A percentile compares a stretch with the other conserved stretches of the same genome.
These are phyloP conservation scores for Phalacrocorax carbo DNA, from an alignment of 2,113 vertebrate genomes.

Conservation along the genomic window DNA sequence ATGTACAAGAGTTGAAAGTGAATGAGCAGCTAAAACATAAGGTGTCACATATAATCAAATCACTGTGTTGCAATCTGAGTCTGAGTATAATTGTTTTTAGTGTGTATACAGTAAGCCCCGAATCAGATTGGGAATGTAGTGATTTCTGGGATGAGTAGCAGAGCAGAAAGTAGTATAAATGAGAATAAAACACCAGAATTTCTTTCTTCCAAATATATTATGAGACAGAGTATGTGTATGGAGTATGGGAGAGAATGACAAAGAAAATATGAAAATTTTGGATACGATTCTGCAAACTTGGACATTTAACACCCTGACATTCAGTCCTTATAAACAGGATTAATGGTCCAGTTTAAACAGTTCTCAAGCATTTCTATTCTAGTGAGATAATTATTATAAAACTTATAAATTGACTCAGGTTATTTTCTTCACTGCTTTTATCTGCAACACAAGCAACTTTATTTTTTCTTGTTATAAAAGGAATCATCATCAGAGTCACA, in stretches of 20 bases:
- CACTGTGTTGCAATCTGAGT: background rate
- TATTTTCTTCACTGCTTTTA: background rate
- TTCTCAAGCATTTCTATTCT: background rate
- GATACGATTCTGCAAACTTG: background rate
- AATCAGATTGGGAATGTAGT: background rate
- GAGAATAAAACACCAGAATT: background rate
- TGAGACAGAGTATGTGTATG: background rate
- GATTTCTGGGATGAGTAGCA: background rate
- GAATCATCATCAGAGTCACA: background rate
- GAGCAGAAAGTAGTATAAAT: background rate
- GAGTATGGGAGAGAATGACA: background rate
- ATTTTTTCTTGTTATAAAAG: background rate
- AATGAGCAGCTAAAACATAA: constrained; percentile 8
- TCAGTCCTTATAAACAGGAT: background rate
- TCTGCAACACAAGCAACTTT: background rate
- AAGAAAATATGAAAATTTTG: background rate
- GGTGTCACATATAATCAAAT: background rate
- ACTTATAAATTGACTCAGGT: background rate
- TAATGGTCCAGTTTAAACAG: background rate
- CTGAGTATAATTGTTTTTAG: background rate
- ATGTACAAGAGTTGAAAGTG: background rate
- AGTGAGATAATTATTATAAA: background rate
- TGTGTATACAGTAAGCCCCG: background rate
- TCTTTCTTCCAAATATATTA: background rate
- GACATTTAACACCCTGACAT: background rate